phyloP scores from a whole-genome alignment of 2,113 vertebrate species.

The Brachyistius frenatus region DNA sequence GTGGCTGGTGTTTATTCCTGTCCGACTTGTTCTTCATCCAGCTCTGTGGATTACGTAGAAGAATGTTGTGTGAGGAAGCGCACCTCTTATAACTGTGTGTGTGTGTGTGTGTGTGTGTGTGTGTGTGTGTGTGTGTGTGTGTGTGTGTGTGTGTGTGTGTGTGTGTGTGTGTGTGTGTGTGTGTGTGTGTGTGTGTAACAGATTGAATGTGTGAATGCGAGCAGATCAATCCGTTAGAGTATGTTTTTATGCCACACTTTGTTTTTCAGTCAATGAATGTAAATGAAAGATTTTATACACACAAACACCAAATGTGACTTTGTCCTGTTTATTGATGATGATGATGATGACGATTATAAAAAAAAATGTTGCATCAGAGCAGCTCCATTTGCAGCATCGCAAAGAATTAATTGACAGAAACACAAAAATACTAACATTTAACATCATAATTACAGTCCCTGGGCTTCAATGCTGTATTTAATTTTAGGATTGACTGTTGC shows the following conservation, averaged over 20 bases:
- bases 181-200: too few relatives aligned
- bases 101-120: conserved; percentile 4
- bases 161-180: background rate
- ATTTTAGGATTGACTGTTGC: too few relatives aligned
- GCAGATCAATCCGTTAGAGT: background rate
- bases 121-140: background rate
- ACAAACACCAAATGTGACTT: conserved; percentile 3
- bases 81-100: conserved; percentile 26
- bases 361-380: too few relatives aligned
- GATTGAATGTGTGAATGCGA: too few relatives aligned
- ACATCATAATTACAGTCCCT: too few relatives aligned
- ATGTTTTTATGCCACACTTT: conserved; percentile 13
- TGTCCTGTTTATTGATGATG: conserved; percentile 13
- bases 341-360: too few relatives aligned
- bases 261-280: conserved; percentile 39
- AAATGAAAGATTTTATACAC: conserved; percentile 37
- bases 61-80: conserved; percentile 41
- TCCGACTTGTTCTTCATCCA: conserved; percentile 69
- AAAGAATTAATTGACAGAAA: too few relatives aligned
- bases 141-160: background rate
- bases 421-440: too few relatives aligned
- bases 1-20: conserved; percentile 57
- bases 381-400: too few relatives aligned
- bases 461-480: too few relatives aligned
- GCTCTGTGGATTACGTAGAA: conserved; percentile 64